A percentile compares a stretch with the other conserved stretches of the same genome.
phyloP scores from a whole-genome alignment of 2,888 invertebrate genomes.

The Dilophus febrilis region DNA sequence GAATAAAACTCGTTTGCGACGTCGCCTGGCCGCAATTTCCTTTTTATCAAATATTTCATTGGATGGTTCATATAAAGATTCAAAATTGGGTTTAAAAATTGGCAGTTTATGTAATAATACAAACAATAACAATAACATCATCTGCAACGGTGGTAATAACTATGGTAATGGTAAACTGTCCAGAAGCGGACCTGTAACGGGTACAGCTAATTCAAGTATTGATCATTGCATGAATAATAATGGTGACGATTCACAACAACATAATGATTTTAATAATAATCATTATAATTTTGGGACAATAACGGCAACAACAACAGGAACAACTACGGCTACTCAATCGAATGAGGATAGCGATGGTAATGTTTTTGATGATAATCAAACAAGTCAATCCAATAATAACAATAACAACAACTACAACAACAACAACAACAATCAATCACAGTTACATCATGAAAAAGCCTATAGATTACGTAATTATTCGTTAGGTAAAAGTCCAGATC shows the following conservation, averaged over 20 bases:
- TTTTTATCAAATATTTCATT: conserved; percentile 91
- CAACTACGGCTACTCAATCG: neutral
- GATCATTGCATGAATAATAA: conserved; percentile 1
- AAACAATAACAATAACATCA: neutral
- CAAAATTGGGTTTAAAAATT: conserved; percentile 35
- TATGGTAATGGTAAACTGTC: conserved; percentile 1
- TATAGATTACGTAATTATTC: conserved; percentile 17
- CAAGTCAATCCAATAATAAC: conserved; percentile 29
- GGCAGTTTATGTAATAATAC: neutral
- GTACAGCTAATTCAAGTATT: no score
- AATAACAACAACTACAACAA: no score
- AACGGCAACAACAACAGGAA: conserved; percentile 13
- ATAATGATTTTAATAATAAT: no score
- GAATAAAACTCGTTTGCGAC: conserved; percentile 3
- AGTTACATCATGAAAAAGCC: no score
- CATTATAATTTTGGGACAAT: no score
- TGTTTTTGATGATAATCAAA: conserved; percentile 31
- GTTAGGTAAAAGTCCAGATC: conserved; percentile 30
- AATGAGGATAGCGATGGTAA: conserved; percentile 19
- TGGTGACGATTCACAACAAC: no score
- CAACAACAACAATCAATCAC: no score
- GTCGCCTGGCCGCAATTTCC: conserved; percentile 74
- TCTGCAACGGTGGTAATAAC: neutral
- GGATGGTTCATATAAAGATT: conserved; percentile 72
- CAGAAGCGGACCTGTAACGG: neutral